A percentile compares a stretch with the other conserved stretches of the same genome.
Conservation (phyloP, 2,797 vertebrate genomes). For the Buceros bicornis region DNA sequence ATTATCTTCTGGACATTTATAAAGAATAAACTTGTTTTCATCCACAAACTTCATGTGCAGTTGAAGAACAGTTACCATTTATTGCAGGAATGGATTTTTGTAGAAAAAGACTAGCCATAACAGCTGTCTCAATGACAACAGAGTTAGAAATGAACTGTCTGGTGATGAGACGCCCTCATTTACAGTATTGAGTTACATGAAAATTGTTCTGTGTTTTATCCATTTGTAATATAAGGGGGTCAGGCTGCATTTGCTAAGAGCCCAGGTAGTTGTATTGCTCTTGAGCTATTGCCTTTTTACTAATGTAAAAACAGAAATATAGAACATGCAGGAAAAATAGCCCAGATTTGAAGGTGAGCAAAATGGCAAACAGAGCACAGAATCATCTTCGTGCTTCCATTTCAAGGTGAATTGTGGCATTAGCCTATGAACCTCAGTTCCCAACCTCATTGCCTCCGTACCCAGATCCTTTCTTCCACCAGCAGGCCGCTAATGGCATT, state of each 20-base stretch:
- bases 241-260: neutral
- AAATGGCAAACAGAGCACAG: neutral
- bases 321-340: neutral
- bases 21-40: constrained; percentile 1
- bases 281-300: neutral
- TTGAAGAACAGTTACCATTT: neutral
- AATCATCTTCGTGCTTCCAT: neutral
- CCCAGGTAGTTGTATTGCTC: neutral
- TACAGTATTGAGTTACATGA: neutral
- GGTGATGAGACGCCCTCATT: neutral
- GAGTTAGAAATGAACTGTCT: neutral
- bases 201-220: neutral
- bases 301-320: neutral
- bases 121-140: neutral
- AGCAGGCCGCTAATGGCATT: neutral
- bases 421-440: neutral
- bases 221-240: neutral
- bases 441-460: neutral
- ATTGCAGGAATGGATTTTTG: neutral
- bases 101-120: neutral
- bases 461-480: neutral
- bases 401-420: neutral
- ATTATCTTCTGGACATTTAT: neutral
- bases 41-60: neutral
- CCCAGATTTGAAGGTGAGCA: neutral